These are phyloP conservation scores for Ceuthmochares aereus DNA, from an alignment of 2,113 vertebrate species.

Conservation along the genomic window DNA sequence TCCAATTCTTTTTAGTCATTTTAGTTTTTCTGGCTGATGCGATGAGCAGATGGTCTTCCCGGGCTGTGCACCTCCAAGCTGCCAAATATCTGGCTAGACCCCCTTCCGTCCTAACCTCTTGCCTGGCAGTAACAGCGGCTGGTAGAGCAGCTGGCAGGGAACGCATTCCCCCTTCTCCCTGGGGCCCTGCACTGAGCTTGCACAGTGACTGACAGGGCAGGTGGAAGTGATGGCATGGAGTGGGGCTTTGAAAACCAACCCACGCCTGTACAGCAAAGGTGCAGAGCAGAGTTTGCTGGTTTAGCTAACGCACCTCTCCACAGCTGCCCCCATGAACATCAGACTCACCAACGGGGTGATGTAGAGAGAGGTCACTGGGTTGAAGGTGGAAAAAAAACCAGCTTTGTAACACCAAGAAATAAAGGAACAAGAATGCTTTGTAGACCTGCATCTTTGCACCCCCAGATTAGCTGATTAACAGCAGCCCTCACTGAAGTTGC, in stretches of 20 bases:
- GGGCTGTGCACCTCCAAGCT: background rate
- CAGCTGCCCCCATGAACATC: background rate
- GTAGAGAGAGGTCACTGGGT: background rate
- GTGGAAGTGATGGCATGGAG: background rate
- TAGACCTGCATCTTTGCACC: background rate
- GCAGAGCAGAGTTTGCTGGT: background rate
- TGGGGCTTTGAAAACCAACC: background rate
- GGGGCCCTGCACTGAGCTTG: background rate
- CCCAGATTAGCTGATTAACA: background rate
- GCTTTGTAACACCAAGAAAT: background rate
- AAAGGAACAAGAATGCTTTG: background rate
- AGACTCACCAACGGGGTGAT: background rate
- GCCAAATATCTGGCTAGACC: fast-evolving
- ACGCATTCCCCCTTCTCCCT: background rate
- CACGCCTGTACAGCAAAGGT: fast-evolving
- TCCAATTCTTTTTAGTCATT: background rate
- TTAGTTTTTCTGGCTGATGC: background rate
- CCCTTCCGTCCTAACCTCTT: background rate
- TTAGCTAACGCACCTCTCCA: background rate
- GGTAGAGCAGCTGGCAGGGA: background rate
- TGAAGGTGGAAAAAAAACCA: background rate
- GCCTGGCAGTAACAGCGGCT: background rate
- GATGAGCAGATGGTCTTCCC: background rate
- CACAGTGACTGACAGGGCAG: background rate
- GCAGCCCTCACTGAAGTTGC: background rate